These are phyloP conservation scores for Microctonus hyperodae DNA, from an alignment of 2,888 invertebrate genomes.

Conservation along the genomic window DNA sequence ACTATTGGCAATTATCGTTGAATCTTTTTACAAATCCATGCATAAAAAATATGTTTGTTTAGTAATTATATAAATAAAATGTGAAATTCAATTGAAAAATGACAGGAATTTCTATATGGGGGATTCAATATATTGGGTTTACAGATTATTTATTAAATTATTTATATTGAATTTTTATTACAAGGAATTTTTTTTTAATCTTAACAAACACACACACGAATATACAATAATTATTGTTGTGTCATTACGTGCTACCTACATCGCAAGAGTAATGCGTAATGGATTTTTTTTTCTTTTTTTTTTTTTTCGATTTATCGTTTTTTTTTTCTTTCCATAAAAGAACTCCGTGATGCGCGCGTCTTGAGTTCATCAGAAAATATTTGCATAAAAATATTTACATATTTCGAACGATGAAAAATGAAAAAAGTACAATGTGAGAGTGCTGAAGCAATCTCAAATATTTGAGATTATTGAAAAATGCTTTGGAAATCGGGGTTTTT, in stretches of 20 bases:
- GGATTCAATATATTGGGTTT: slow-evolving; percentile 6
- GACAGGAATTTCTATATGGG: neutral
- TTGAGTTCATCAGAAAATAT: slow-evolving; percentile 6
- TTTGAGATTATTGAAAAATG: neutral
- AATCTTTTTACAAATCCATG: slow-evolving; percentile 12
- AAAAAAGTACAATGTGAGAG: neutral
- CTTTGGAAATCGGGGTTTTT: neutral
- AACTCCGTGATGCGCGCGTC: slow-evolving; percentile 15
- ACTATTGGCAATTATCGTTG: slow-evolving; percentile 7
- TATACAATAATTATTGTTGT: slow-evolving; percentile 49
- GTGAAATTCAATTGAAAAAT: neutral
- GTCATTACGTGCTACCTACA: slow-evolving; percentile 41
- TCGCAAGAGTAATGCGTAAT: slow-evolving; percentile 5
- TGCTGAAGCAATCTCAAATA: neutral
- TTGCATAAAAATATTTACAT: slow-evolving; percentile 33
- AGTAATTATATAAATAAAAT: neutral
- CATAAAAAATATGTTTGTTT: slow-evolving; percentile 1
- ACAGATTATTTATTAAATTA: slow-evolving; percentile 48
- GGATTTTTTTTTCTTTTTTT: slow-evolving; percentile 5
- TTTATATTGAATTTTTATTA: slow-evolving; percentile 52
- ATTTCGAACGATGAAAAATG: slow-evolving; percentile 3
- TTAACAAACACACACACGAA: slow-evolving; percentile 46
- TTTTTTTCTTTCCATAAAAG: slow-evolving; percentile 18
- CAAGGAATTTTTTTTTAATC: slow-evolving; percentile 49
- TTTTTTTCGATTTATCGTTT: slow-evolving; percentile 5